phyloP scores from a whole-genome alignment of 2,888 invertebrate genomes.

The Melinaea marsaeus region DNA sequence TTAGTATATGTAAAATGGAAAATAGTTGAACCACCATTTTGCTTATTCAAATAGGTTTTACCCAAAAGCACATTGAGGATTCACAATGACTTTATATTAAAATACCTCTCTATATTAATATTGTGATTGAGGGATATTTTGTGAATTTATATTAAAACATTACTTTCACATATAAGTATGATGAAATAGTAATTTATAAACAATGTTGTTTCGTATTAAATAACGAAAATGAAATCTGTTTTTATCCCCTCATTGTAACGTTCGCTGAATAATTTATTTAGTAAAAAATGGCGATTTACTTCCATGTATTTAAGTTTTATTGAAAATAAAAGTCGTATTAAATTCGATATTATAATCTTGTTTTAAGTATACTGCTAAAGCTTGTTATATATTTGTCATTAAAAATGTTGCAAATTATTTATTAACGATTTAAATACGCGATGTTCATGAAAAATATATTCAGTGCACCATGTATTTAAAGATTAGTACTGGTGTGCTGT shows the following conservation, averaged over 20 bases:
- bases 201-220: not conserved
- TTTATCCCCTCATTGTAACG: not conserved
- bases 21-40: too few relatives aligned
- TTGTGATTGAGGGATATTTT: too few relatives aligned
- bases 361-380: not conserved
- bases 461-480: slow-evolving; percentile 1
- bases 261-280: not conserved
- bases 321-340: not conserved
- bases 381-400: not conserved
- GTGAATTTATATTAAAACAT: too few relatives aligned
- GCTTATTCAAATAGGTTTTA: too few relatives aligned
- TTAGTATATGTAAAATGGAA: too few relatives aligned
- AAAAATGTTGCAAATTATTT: too few relatives aligned
- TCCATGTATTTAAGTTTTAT: not conserved
- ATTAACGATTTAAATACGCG: too few relatives aligned
- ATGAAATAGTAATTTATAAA: not conserved
- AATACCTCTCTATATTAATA: too few relatives aligned
- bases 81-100: too few relatives aligned
- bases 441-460: not conserved
- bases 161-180: too few relatives aligned
- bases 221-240: not conserved
- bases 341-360: not conserved
- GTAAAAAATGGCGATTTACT: not conserved
- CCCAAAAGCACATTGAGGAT: too few relatives aligned
- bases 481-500: slow-evolving; percentile 28